Percentiles rank a stretch among this genome's conserved stretches.
phyloP scores from a whole-genome alignment of 2,888 invertebrate species.

The Corbicula japonica region DNA sequence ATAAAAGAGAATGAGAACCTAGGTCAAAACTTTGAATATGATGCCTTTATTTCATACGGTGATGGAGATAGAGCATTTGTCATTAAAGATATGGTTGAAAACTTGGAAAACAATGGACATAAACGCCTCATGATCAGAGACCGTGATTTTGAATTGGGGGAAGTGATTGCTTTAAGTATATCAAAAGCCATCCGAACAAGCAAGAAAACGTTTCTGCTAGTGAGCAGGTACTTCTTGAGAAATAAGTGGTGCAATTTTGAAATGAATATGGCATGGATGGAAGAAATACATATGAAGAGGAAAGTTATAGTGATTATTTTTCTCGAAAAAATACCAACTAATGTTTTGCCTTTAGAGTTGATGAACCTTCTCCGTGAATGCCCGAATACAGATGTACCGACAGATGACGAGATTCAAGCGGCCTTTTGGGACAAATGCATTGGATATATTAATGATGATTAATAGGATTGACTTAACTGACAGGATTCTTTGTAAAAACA shows the following conservation, averaged over 20 bases:
- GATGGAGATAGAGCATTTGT: slow-evolving; percentile 64
- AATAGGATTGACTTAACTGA: too few species aligned
- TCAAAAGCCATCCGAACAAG: slow-evolving; percentile 67
- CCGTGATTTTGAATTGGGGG: slow-evolving; percentile 71
- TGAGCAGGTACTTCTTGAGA: slow-evolving; percentile 64
- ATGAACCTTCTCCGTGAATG: slow-evolving; percentile 44
- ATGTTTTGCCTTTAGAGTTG: slow-evolving; percentile 51
- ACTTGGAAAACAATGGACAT: slow-evolving; percentile 56
- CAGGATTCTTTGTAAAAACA: too few species aligned
- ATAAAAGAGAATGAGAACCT: slow-evolving; percentile 1
- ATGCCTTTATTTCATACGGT: slow-evolving; percentile 72
- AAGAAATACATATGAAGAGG: slow-evolving; percentile 60
- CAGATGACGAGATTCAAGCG: slow-evolving; percentile 20
- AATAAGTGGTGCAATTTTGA: slow-evolving; percentile 75
- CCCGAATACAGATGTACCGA: slow-evolving; percentile 50
- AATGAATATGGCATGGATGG: slow-evolving; percentile 70
- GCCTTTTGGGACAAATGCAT: slow-evolving; percentile 55
- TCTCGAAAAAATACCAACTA: slow-evolving; percentile 58
- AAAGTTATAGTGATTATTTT: slow-evolving; percentile 59
- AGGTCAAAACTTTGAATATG: slow-evolving; percentile 60
- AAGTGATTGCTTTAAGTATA: slow-evolving; percentile 69
- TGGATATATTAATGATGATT: slow-evolving; percentile 23
- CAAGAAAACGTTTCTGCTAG: slow-evolving; percentile 67
- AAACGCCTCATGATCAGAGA: slow-evolving; percentile 54
- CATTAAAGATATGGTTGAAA: slow-evolving; percentile 51